Evolutionary conservation across 1,140 invertebrate species (phyloP).

Genomic region (Halesus radiatus): DNA sequence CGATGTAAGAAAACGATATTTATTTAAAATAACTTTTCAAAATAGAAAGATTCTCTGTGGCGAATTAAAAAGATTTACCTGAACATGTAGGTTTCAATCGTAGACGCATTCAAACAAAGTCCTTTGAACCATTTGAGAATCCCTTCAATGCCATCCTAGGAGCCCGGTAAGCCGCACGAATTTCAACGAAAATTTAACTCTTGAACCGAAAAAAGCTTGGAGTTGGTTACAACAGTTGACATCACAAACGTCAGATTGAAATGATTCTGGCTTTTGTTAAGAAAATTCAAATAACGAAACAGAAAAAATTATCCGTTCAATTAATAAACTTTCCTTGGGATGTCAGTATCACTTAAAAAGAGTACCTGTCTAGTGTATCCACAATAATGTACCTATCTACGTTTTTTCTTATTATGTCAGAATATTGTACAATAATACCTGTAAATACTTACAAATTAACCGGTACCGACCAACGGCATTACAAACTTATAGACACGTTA

Average conservation of each 20-base stretch:
- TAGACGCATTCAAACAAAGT: slow-evolving; percentile 32
- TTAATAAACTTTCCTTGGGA: too few species aligned
- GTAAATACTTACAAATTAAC: too few species aligned
- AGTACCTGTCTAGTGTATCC: too few species aligned
- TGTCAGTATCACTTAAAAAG: too few species aligned
- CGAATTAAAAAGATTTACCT: slow-evolving; percentile 10
- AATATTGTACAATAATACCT: too few species aligned
- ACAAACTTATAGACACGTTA: too few species aligned
- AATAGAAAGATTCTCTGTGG: neutral
- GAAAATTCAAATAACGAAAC: neutral
- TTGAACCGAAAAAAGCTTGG: slow-evolving; percentile 3
- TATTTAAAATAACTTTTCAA: neutral
- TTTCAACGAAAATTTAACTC: slow-evolving; percentile 30
- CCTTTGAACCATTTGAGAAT: slow-evolving; percentile 6
- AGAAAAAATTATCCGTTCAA: too few species aligned
- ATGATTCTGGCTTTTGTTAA: slow-evolving; percentile 16
- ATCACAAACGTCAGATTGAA: slow-evolving; percentile 39
- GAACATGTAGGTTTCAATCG: slow-evolving; percentile 15
- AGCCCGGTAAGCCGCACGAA: neutral
- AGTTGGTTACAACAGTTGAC: slow-evolving; percentile 12
- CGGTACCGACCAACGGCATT: too few species aligned
- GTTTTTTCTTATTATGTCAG: too few species aligned
- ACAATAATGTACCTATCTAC: too few species aligned
- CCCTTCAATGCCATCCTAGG: neutral
- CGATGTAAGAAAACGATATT: too few species aligned